A percentile compares a stretch with the other conserved stretches of the same genome.
These are phyloP conservation scores for Hippolais icterina DNA, from an alignment of 2,113 vertebrate species.

Conservation along the genomic window DNA sequence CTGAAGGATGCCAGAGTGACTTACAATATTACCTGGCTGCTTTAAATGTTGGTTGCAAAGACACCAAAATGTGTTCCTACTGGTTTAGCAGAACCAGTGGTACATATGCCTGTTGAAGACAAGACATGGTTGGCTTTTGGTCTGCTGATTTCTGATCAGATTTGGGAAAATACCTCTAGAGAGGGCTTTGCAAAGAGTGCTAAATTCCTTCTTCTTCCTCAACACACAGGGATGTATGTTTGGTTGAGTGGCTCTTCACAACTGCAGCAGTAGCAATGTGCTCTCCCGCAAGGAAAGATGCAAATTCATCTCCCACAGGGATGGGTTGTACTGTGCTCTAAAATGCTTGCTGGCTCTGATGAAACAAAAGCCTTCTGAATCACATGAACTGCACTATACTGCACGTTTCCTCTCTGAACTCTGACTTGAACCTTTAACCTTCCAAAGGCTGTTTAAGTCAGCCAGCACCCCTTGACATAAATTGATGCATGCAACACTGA, in stretches of 20 bases:
- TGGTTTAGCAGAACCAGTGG: background rate
- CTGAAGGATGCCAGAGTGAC: background rate
- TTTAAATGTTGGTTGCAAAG: background rate
- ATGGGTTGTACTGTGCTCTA: background rate
- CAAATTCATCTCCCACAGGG: background rate
- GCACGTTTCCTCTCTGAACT: background rate
- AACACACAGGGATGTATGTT: background rate
- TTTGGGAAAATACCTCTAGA: background rate
- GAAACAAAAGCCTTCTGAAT: background rate
- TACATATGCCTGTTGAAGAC: background rate
- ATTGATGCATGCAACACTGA: accelerated
- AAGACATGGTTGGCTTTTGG: background rate
- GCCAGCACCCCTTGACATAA: background rate
- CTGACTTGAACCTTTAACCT: background rate
- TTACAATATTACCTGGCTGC: background rate
- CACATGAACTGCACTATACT: background rate
- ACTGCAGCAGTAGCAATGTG: background rate
- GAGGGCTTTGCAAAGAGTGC: background rate
- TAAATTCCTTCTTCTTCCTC: background rate
- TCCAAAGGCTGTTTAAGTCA: background rate
- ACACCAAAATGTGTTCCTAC: background rate
- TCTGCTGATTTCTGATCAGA: background rate
- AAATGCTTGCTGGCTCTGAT: background rate
- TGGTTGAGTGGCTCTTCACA: background rate
- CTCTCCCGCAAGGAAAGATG: background rate